phyloP scores from a whole-genome alignment of 2,113 vertebrate genomes.

The Ophiodon elongatus region DNA sequence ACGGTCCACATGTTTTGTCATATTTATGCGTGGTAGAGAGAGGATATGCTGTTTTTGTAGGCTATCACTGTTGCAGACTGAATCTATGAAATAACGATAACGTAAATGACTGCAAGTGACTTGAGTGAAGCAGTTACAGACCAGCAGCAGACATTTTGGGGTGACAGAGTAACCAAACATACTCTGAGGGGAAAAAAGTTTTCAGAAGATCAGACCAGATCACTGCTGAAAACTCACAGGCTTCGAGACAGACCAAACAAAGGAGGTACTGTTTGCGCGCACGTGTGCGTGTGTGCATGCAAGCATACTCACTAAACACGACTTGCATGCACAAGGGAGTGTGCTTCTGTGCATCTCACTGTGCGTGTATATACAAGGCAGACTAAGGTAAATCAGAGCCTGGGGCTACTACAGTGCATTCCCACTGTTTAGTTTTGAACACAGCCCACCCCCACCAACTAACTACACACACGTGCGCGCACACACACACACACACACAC shows the following conservation, averaged over 20 bases:
- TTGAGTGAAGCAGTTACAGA: conserved; percentile 1
- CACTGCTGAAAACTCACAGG: conserved; percentile 26
- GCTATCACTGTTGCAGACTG: background rate
- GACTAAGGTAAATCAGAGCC: conserved; percentile 50
- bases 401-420: conserved; percentile 58
- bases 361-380: conserved; percentile 35
- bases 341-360: conserved; percentile 29
- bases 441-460: conserved; percentile 65
- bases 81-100: background rate
- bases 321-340: conserved; percentile 28
- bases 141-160: background rate
- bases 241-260: conserved; percentile 55
- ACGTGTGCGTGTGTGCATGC: background rate
- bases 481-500: conserved; percentile 34
- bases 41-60: background rate
- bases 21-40: background rate
- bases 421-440: conserved; percentile 66
- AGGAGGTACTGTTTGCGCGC: background rate
- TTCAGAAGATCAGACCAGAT: conserved; percentile 18
- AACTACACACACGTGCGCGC: conserved; percentile 31
- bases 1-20: background rate
- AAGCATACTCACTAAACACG: conserved; percentile 11
- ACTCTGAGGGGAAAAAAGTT: background rate
- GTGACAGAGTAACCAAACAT: background rate
- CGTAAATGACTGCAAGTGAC: background rate